Percentiles rank a stretch among this genome's conserved stretches.
These are phyloP conservation scores for Caenorhabditis sp. DNA, from an alignment of 2,888 invertebrate genomes.

Conservation along the genomic window DNA sequence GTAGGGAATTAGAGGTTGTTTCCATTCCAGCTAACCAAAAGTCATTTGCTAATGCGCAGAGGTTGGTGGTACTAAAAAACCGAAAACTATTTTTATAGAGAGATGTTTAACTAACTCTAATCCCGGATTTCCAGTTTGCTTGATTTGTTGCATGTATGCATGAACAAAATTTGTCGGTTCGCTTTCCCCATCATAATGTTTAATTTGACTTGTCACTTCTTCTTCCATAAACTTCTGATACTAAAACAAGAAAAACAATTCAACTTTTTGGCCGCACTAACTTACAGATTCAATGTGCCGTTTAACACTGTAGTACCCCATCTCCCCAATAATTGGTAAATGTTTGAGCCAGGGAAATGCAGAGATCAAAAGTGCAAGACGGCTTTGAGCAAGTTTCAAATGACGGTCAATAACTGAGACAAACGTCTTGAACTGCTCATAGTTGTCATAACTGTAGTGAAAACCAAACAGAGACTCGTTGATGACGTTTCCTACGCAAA, in stretches of 20 bases:
- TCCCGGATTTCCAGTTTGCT: slow-evolving; percentile 11
- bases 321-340: slow-evolving; percentile 57
- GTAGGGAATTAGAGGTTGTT: slow-evolving; percentile 70
- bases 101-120: slow-evolving; percentile 15
- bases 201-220: slow-evolving; percentile 39
- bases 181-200: slow-evolving; percentile 45
- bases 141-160: slow-evolving; percentile 60
- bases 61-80: slow-evolving; percentile 34
- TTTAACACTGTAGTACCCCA: slow-evolving; percentile 32
- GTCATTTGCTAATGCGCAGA: slow-evolving; percentile 51
- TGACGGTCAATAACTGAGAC: slow-evolving; percentile 38
- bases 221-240: slow-evolving; percentile 41
- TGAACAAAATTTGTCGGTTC: slow-evolving; percentile 67
- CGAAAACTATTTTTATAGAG: too few relatives aligned
- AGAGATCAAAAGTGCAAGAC: slow-evolving; percentile 26
- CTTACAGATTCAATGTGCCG: slow-evolving; percentile 43
- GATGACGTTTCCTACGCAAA: slow-evolving; percentile 72
- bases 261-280: neutral
- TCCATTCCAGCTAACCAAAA: slow-evolving; percentile 76
- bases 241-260: slow-evolving; percentile 22
- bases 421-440: slow-evolving; percentile 61
- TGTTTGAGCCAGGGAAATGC: slow-evolving; percentile 44
- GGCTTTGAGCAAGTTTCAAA: slow-evolving; percentile 27
- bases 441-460: slow-evolving; percentile 60
- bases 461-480: slow-evolving; percentile 69